Conservation (phyloP, 2,113 vertebrate species). For the Cebus imitator region DNA sequence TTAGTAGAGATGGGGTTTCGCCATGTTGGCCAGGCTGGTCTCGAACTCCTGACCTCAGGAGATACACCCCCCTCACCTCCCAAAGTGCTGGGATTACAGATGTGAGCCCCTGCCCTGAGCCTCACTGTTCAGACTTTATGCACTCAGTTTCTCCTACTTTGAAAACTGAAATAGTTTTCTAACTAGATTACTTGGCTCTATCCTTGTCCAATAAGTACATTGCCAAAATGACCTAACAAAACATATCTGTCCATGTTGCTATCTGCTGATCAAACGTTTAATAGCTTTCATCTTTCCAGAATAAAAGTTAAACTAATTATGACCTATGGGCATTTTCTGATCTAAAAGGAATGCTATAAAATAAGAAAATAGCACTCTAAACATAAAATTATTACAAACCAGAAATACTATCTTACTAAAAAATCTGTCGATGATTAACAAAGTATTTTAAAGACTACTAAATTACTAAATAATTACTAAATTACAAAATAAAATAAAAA, state of each 20-base stretch:
- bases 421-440: background rate
- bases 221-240: background rate
- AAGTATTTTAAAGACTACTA: background rate
- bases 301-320: background rate
- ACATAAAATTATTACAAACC: background rate
- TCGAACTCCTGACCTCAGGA: too few relatives aligned
- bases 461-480: background rate
- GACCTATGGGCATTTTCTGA: background rate
- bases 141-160: background rate
- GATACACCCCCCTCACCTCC: too few relatives aligned
- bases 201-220: background rate
- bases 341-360: background rate
- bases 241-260: background rate
- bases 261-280: background rate
- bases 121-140: background rate
- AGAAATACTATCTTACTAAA: background rate
- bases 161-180: background rate
- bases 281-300: background rate
- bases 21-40: too few relatives aligned
- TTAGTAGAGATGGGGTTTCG: too few relatives aligned
- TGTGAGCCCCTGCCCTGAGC: accelerated
- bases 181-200: background rate
- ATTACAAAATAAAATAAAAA: background rate
- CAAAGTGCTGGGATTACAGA: too few relatives aligned
- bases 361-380: background rate